Evolutionary conservation across 2,113 vertebrate genomes (phyloP).

Genomic region (Petromus typicus): DNA sequence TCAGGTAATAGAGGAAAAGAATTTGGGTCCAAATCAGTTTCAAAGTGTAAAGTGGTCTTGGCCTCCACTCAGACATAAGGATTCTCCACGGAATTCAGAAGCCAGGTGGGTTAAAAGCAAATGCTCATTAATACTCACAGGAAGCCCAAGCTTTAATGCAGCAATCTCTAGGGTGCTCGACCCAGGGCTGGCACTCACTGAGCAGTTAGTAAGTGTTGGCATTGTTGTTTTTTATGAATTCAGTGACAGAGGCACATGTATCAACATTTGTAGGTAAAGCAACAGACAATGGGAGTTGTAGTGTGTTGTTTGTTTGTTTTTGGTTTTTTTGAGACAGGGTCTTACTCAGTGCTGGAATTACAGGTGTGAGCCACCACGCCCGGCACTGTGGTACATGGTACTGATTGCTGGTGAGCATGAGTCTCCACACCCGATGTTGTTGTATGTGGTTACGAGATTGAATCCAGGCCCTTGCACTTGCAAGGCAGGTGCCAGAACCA

Average conservation of each 20-base stretch:
- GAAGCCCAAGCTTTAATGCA: not conserved
- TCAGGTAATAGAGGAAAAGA: not conserved
- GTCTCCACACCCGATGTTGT: too few species aligned
- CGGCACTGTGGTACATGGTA: too few species aligned
- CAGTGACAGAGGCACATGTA: not conserved
- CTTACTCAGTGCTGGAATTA: too few species aligned
- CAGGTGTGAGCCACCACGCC: too few species aligned
- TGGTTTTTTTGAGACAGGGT: too few species aligned
- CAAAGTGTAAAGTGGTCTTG: not conserved
- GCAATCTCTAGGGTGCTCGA: not conserved
- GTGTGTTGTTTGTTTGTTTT: too few species aligned
- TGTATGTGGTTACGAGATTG: too few species aligned
- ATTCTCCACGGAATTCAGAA: slow-evolving; percentile 7
- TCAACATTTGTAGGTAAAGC: not conserved
- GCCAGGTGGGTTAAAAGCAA: not conserved
- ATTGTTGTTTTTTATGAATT: not conserved
- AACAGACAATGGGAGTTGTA: not conserved
- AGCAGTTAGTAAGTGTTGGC: not conserved
- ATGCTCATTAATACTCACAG: not conserved
- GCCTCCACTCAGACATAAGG: not conserved
- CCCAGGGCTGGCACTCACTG: not conserved
- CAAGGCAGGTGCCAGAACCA: too few species aligned
- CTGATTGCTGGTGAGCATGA: too few species aligned
- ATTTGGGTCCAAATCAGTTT: not conserved
- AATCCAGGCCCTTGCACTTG: too few species aligned